Evolutionary conservation across 2,113 vertebrate species (phyloP), one percentile per base, ranked within the genome.

Genomic region (Gnathonemus longibarbis): DNA sequence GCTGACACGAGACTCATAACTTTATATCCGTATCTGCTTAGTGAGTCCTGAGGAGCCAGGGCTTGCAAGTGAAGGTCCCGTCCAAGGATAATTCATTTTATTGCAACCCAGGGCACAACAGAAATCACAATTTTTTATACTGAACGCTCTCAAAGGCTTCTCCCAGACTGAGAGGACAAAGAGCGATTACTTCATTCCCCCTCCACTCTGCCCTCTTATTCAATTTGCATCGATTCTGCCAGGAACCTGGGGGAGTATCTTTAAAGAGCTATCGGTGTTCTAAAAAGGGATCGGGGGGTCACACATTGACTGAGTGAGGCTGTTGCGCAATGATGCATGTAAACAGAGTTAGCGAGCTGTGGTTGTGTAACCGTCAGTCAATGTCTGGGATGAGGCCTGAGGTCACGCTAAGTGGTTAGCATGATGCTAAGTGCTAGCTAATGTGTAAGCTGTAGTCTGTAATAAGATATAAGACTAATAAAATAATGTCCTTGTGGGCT

Each of bases 11-110:
- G 93, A 92, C 89, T 90, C 93, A 93, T 91, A 87, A 90, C 92
- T 92, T 93, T 89, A 77, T 90, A 74, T 66, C 87, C 91, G 92
- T 70, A 91, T 91, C 91, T 92, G 90, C 93, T 39, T 89, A 89
- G 90, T 3, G 87, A 46, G 52, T 93, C 93, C 93, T 92, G 0
- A 24, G 91, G 92, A 87, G 91, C 58, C 89, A 92, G 62, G 62
- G 62, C 10, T 10, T 70, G 62, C 10, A 92, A 93, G 93, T 93
- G 94, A 95, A 93, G 91, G 92, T 94, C 94, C 94, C 94, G 93
- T 94, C 94, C 92, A 92, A 94, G 93, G 74, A 94, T 95, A 95
- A 95, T 95, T 95, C 94, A 95, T 93, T 95, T 93, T 93, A 92
- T 90, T 90, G 84, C 90, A 93, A 95, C 95, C 94, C 91, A 58